Conservation (phyloP, 2,888 invertebrate genomes). For the Heterodera filipjevi region DNA sequence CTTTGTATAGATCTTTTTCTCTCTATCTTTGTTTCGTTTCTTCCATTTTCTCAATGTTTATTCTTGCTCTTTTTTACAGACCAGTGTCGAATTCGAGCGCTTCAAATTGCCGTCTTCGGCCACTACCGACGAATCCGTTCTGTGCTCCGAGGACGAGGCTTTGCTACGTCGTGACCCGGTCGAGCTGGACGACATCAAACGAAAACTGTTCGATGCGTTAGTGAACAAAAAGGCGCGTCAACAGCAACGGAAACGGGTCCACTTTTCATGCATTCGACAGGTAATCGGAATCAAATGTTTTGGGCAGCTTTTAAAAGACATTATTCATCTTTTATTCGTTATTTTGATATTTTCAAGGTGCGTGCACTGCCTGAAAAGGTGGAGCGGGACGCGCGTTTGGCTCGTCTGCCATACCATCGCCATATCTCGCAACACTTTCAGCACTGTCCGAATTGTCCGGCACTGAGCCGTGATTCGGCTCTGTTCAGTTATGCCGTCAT, state of each 20-base stretch:
- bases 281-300: conserved; percentile 46
- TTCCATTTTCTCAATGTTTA: no score
- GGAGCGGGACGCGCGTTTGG: conserved; percentile 87
- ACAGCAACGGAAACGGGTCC: conserved; percentile 69
- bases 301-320: no score
- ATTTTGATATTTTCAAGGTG: conserved; percentile 64
- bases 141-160: neutral
- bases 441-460: neutral
- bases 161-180: neutral
- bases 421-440: neutral
- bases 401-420: conserved; percentile 82
- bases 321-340: neutral
- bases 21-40: no score
- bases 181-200: neutral
- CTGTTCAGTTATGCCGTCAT: conserved; percentile 52
- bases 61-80: conserved; percentile 33
- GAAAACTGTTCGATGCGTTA: neutral
- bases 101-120: conserved; percentile 34
- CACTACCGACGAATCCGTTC: conserved; percentile 18
- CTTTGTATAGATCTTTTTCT: no score
- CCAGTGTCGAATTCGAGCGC: conserved; percentile 44
- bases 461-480: conserved; percentile 34
- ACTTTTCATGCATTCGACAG: conserved; percentile 80
- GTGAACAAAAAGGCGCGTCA: conserved; percentile 16
- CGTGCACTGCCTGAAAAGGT: conserved; percentile 64